These are phyloP conservation scores for Sylvietta virens DNA, from an alignment of 2,113 vertebrate genomes.

Conservation along the genomic window DNA sequence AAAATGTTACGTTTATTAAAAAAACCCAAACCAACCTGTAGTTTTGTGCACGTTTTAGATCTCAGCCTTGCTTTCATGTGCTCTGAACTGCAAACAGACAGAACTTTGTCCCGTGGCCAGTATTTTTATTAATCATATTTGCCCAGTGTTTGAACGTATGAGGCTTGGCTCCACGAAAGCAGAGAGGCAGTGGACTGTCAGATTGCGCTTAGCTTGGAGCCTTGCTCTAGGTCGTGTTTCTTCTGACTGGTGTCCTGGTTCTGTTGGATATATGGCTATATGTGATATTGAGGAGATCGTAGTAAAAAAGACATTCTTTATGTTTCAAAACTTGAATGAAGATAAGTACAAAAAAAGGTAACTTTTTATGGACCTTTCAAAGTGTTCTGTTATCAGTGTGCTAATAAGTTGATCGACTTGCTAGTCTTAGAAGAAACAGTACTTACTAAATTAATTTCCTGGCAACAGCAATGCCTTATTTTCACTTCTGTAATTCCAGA, in stretches of 20 bases:
- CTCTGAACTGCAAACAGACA: neutral
- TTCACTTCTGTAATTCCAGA: neutral
- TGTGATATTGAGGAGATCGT: neutral
- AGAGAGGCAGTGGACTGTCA: neutral
- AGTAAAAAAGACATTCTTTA: neutral
- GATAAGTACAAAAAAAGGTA: neutral
- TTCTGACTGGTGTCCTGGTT: neutral
- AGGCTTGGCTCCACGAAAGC: rapidly evolving
- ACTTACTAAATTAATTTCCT: neutral
- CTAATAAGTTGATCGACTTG: neutral
- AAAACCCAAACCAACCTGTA: rapidly evolving
- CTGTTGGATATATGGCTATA: neutral
- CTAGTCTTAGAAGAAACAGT: neutral
- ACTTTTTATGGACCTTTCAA: neutral
- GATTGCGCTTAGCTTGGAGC: neutral
- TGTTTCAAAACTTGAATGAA: neutral
- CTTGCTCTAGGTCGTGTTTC: neutral
- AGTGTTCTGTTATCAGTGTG: neutral
- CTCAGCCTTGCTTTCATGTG: neutral
- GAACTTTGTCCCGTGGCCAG: neutral
- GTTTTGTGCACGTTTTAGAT: neutral
- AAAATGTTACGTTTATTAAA: rapidly evolving
- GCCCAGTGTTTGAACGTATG: neutral
- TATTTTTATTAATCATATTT: neutral
- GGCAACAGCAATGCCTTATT: neutral